Base-by-base conservation (phyloP, 2,113 vertebrate species). In the Hiodon tergisus region DNA sequence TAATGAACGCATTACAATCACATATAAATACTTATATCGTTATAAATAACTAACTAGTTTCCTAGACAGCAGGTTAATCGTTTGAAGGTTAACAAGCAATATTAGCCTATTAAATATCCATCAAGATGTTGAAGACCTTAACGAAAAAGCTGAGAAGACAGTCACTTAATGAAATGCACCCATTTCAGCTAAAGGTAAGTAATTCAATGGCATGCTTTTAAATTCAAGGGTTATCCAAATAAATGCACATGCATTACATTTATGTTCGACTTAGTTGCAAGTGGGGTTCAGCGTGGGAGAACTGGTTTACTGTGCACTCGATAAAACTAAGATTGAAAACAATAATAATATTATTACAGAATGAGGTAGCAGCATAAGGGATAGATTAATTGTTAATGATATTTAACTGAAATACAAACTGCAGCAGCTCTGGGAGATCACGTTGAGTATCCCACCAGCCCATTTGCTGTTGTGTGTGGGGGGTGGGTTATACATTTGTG, bases 121-220 rank as follows among this genome's bases (percentile, higher is more conserved):
- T 60, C 76, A 77, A 70, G 84, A 88, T 96, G 95, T 87, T 96
- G 82, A 95, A 94, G 89, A 89, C 93, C 78, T 83, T 96, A 81
- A 96, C 95, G 67, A 94, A 95, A 90, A 94, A 96, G 86, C 91
- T 96, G 59, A 90, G 90, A 84, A 93, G 91, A 87, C 95, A 96
- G 76, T 94, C 91, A 67, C 88, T 96, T 76, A 95, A 90, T 81
- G 95, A 96, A 83, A 93, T 95, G 4, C 94, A 94, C 0, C 93
- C 94, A 71, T 95, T 95, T 81, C 94, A 96, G 69, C 83, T 95
- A 1, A 95, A 96, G 94, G 95, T 96, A 88, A 91, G 90, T 77
- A 61, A n/a, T 47, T 17, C 3, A 62, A 61, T 55, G 50, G 4
- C 31, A 63, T 70, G 51, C 1, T 4, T 31, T 46, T 17, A 62